Base-by-base conservation (phyloP, 2,888 invertebrate species). In the Nesidiocoris tenuis region DNA sequence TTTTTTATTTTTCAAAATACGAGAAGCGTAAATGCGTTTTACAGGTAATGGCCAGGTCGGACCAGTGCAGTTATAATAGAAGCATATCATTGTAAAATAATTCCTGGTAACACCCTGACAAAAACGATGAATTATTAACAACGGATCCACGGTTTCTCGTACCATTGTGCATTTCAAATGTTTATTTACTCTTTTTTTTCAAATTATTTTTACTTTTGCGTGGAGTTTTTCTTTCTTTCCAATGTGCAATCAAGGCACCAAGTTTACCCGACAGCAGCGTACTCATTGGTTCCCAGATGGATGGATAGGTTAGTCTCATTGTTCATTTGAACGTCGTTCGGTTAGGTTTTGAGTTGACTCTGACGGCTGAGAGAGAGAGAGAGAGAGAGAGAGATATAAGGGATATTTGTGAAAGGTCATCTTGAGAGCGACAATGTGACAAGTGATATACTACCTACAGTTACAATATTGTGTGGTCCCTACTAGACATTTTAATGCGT, bases 181-280 rank as follows among this genome's bases (percentile, higher is more conserved):
- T n/a, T n/a, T n/a, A n/a, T n/a, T n/a, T n/a, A n/a, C n/a, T n/a
- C n/a, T n/a, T n/a, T n/a, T 67, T 19, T 55, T 16, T 67, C 21
- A 55, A 2, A 55, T 55, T 55, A 25, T 57, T 68, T 2, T 57
- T 24, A 57, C 67, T 1, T 12, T 64, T 64, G 3, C 2, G 23
- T n/a, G n/a, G n/a, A n/a, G n/a, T 39, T 39, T 39, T 39, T 39
- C 39, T 7, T n/a, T n/a, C 19, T 39, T 55, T 67, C 56, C 18
- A 67, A 67, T 56, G 67, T 67, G 67, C 67, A 67, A 67, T 67
- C 17, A 54, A 18, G 67, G 67, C 67, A 56, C 55, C 56, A 39
- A 25, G 39, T 39, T 39, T 39, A 39, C 39, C n/a, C 39, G 12
- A 39, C 39, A 39, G 39, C 39, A 39, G 39, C 3, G 39, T 39